These are phyloP conservation scores for Barypeithes pellucidus DNA, from an alignment of 2,888 invertebrate genomes.

Conservation along the genomic window DNA sequence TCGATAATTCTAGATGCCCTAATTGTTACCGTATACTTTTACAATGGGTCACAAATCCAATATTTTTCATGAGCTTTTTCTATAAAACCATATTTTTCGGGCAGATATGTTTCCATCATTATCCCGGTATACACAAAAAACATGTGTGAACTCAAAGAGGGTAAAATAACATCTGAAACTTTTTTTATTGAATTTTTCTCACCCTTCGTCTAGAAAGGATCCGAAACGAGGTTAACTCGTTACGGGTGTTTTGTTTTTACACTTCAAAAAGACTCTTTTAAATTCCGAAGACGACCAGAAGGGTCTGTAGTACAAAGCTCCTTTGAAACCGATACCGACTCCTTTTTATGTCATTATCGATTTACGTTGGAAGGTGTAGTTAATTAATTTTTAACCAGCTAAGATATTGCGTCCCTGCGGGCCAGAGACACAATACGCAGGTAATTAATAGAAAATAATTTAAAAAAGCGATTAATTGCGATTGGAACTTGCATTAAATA, in stretches of 20 bases:
- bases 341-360: slow-evolving; percentile 4
- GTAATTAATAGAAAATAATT: too few relatives aligned
- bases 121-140: slow-evolving; percentile 5
- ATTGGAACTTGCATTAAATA: too few relatives aligned
- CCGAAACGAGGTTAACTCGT: slow-evolving; percentile 22
- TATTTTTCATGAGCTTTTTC: too few relatives aligned
- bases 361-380: neutral
- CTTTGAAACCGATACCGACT: slow-evolving; percentile 9
- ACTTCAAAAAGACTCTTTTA: slow-evolving; percentile 28
- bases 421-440: too few relatives aligned
- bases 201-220: neutral
- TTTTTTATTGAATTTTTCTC: slow-evolving; percentile 21
- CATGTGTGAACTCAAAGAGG: neutral
- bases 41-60: too few relatives aligned
- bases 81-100: neutral
- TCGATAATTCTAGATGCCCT: too few relatives aligned
- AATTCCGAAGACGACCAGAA: slow-evolving; percentile 25
- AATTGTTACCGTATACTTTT: too few relatives aligned
- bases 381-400: neutral
- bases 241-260: slow-evolving; percentile 29
- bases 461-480: too few relatives aligned
- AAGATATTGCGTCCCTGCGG: too few relatives aligned
- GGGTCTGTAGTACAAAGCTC: slow-evolving; percentile 15
- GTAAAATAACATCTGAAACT: neutral
- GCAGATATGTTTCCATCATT: slow-evolving; percentile 11